Evolutionary conservation across 1,140 invertebrate genomes (phyloP), one percentile per base, ranked within the genome.

Genomic region (Danaus plexippus): DNA sequence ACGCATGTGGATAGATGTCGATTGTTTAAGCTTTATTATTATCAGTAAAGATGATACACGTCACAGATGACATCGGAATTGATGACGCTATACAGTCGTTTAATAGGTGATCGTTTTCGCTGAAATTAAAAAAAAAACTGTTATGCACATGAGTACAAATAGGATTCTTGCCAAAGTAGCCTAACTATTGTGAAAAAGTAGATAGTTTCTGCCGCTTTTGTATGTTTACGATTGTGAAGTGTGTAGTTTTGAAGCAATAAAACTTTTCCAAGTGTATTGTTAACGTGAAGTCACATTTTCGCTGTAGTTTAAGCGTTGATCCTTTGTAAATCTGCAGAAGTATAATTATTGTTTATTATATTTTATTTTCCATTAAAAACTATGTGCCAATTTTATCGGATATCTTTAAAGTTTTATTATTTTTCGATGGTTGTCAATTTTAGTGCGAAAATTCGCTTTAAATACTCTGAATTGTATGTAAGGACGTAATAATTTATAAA

Each of bases 111-210:
- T 55, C 48, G 43, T 15, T 18, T 48, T 43, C 43, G 15, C 18
- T n/a, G 11, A 11, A 44, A 46, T 51, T 53, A n/a, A 32, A 57
- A n/a, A 32, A 57, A 41, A 49, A 52, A 59, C 53, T 32, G 22
- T 50, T 13, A 70, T 56, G 63, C 66, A 71, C 66, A 67, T 61
- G 54, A 79, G 71, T 79, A 75, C 74, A 79, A 79, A 77, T 69
- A 77, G 63, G 61, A 75, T 67, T 77, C 71, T 79, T 73, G 74
- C 76, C 76, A 75, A 66, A 65, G 57, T 72, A 73, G 61, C 54
- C 44, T 70, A 66, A 66, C 47, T 50, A 58, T 43, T 63, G 50
- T 60, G 56, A 55, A 51, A 44, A 63, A 44, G 43, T 67, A 62
- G 42, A 52, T 55, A 22, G 52, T 41, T 48, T 49, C 47, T 42